phyloP scores from a whole-genome alignment of 2,888 invertebrate genomes.

The Notodromas monacha region DNA sequence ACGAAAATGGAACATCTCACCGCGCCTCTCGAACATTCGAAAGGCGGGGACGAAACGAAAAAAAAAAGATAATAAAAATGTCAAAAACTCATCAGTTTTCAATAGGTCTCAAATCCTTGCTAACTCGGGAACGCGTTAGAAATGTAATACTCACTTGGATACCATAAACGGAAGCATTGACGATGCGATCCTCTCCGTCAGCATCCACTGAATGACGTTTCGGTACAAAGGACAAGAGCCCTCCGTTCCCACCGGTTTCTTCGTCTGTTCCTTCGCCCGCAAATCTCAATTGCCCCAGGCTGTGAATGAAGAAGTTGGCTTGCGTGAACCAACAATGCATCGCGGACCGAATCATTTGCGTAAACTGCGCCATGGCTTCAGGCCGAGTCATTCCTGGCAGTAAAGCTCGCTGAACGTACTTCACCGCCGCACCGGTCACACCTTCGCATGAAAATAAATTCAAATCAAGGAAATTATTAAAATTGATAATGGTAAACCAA shows the following conservation, averaged over 20 bases:
- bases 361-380: slow-evolving; percentile 83
- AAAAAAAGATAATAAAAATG: too few species aligned
- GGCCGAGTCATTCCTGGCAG: slow-evolving; percentile 62
- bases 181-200: slow-evolving; percentile 42
- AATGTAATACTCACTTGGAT: slow-evolving; percentile 17
- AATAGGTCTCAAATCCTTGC: too few species aligned
- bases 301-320: slow-evolving; percentile 91
- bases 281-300: slow-evolving; percentile 67
- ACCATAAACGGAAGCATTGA: slow-evolving; percentile 69
- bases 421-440: slow-evolving; percentile 60
- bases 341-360: slow-evolving; percentile 75
- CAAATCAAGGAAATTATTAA: too few species aligned
- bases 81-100: too few species aligned
- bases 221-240: slow-evolving; percentile 60
- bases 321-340: slow-evolving; percentile 75
- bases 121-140: too few species aligned
- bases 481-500: too few species aligned
- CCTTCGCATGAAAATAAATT: too few species aligned
- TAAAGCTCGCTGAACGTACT: slow-evolving; percentile 62
- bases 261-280: slow-evolving; percentile 24
- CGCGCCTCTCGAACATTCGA: too few species aligned
- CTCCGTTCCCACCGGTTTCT: too few species aligned
- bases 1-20: too few species aligned
- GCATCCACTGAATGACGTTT: too few species aligned
- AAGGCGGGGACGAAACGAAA: too few species aligned